Evolutionary conservation across 64 coral and sea anemone genomes (phyloP).

Genomic region (Stichodactyla mertensii): DNA sequence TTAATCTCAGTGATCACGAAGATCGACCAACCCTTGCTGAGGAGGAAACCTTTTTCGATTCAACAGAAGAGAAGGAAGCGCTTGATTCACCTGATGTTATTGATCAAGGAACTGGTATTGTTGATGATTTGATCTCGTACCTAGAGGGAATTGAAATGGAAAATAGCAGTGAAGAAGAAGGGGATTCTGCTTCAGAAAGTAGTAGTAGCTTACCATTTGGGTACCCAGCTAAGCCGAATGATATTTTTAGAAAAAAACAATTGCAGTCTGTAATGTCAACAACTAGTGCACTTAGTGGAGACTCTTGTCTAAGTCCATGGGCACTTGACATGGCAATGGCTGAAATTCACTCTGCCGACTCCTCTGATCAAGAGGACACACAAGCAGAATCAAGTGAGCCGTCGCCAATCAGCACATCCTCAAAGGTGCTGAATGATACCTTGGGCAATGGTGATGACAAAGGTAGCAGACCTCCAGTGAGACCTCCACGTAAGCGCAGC

Average conservation of each 20-base stretch:
- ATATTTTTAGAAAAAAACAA: slow-evolving; percentile 40
- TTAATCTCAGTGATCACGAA: slow-evolving; percentile 5
- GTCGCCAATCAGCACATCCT: slow-evolving; percentile 10
- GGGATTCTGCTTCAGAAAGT: slow-evolving; percentile 10
- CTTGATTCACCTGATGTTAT: slow-evolving; percentile 62
- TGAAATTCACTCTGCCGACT: slow-evolving; percentile 75
- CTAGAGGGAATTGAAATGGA: slow-evolving; percentile 72
- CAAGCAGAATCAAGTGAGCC: slow-evolving; percentile 16
- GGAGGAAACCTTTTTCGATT: slow-evolving; percentile 35
- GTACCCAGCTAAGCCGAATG: slow-evolving; percentile 23
- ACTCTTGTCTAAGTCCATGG: slow-evolving; percentile 74
- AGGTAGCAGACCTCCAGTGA: slow-evolving; percentile 32
- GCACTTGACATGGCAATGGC: slow-evolving; percentile 66
- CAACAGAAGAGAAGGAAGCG: slow-evolving; percentile 27
- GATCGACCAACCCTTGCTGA: slow-evolving; percentile 13
- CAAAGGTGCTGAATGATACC: neutral
- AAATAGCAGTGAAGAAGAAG: slow-evolving; percentile 64
- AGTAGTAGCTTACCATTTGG: slow-evolving; percentile 7
- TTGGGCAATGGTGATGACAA: slow-evolving; percentile 2
- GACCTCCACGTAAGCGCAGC: slow-evolving; percentile 64
- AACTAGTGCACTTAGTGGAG: slow-evolving; percentile 59
- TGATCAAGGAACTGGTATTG: slow-evolving; percentile 41
- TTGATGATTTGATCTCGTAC: slow-evolving; percentile 80
- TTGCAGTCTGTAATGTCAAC: slow-evolving; percentile 68
- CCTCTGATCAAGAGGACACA: slow-evolving; percentile 47